Percentiles rank a stretch among this genome's conserved stretches.
Evolutionary conservation across 2,797 vertebrate genomes (phyloP).

Genomic region (Trachurus trachurus): DNA sequence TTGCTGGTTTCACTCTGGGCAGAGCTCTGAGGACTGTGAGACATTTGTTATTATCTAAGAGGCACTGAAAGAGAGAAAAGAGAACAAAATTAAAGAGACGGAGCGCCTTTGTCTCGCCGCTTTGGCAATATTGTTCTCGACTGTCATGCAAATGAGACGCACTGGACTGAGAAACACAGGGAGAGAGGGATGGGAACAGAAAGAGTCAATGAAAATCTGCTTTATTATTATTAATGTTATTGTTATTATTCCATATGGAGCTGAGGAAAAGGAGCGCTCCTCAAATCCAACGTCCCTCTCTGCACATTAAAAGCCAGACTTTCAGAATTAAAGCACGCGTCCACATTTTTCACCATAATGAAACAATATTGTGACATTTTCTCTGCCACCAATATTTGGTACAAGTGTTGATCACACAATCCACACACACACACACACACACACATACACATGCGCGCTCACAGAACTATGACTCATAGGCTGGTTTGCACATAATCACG

Average conservation of each 20-base stretch:
- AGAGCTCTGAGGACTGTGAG: conserved; percentile 18
- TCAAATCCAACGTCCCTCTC: background rate
- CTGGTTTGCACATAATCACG: conserved; percentile 54
- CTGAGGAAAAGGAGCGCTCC: conserved; percentile 4
- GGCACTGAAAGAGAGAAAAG: conserved; percentile 52
- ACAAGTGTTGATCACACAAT: no score
- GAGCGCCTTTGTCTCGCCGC: conserved; percentile 57
- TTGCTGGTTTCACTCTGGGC: conserved; percentile 17
- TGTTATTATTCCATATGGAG: conserved; percentile 32
- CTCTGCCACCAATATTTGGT: no score
- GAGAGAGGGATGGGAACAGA: conserved; percentile 31
- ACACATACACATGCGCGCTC: conserved; percentile 8
- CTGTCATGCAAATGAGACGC: conserved; percentile 75
- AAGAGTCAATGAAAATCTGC: conserved; percentile 23
- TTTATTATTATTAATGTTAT: conserved; percentile 8
- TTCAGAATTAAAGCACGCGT: background rate
- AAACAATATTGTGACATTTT: background rate
- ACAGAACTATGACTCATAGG: conserved; percentile 53
- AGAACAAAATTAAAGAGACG: conserved; percentile 54
- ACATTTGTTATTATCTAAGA: conserved; percentile 45
- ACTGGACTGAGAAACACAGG: conserved; percentile 50
- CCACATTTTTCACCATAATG: background rate
- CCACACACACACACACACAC: background rate
- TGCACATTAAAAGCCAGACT: conserved; percentile 10
- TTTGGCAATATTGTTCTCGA: conserved; percentile 67